phyloP scores from a whole-genome alignment of 2,888 invertebrate genomes.

The Hypena proboscidalis region DNA sequence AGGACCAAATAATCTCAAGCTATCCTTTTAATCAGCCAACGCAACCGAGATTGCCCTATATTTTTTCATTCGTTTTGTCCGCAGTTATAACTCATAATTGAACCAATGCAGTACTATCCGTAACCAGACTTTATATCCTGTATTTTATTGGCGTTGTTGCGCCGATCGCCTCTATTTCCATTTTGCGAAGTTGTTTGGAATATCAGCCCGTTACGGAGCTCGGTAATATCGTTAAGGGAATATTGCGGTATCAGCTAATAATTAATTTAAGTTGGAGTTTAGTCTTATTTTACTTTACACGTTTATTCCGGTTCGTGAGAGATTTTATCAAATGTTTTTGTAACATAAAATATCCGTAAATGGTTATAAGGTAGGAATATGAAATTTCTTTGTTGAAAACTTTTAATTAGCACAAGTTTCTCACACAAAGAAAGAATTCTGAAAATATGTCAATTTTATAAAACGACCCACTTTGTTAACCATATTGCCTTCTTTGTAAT shows the following conservation, averaged over 20 bases:
- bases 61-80: conserved; percentile 19
- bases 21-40: conserved; percentile 20
- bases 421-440: no score
- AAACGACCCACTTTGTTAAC: no score
- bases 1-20: no score
- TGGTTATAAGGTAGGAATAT: no score
- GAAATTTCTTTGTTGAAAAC: no score
- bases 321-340: no score
- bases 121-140: conserved; percentile 35
- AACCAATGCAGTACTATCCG: conserved; percentile 22
- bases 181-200: conserved; percentile 18
- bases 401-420: no score
- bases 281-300: no score
- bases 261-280: conserved; percentile 7
- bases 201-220: neutral
- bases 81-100: conserved; percentile 35
- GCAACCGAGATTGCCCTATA: conserved; percentile 13
- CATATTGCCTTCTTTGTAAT: no score
- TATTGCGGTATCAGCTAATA: conserved; percentile 6
- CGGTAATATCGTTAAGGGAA: conserved; percentile 1
- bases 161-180: conserved; percentile 18
- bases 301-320: no score
- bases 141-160: conserved; percentile 26
- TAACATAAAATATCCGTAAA: no score
- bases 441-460: no score